These are phyloP conservation scores for Plagodis dolabraria DNA, from an alignment of 2,888 invertebrate species.

Conservation along the genomic window DNA sequence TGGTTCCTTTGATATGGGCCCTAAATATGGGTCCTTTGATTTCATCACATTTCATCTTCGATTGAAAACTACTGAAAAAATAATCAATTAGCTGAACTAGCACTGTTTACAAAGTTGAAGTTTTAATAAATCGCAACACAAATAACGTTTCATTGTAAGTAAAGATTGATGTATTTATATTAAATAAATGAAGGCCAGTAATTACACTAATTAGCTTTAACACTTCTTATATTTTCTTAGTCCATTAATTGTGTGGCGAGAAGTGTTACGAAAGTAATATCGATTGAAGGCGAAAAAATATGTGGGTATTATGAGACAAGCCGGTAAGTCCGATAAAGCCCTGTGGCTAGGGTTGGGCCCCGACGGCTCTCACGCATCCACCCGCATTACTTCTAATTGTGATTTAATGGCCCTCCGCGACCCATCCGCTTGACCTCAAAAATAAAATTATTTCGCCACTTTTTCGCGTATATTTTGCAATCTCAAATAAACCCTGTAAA, in stretches of 20 bases:
- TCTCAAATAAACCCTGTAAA: conserved; percentile 2
- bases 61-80: no score
- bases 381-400: conserved; percentile 83
- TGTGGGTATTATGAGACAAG: conserved; percentile 71
- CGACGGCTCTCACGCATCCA: conserved; percentile 76
- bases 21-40: no score
- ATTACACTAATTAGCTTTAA: no score
- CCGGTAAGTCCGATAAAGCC: conserved; percentile 76
- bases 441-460: conserved; percentile 62
- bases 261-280: conserved; percentile 48
- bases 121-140: no score
- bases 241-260: conserved; percentile 14
- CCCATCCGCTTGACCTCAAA: conserved; percentile 72
- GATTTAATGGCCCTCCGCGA: conserved; percentile 78
- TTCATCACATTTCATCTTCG: no score
- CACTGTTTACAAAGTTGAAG: no score
- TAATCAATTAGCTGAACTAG: no score
- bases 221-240: not conserved
- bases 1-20: no score
- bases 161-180: no score
- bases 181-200: no score
- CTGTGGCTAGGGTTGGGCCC: conserved; percentile 51
- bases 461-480: conserved; percentile 39
- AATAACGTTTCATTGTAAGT: no score
- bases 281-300: conserved; percentile 56